Conservation (phyloP, 2,113 vertebrate genomes). For the Eptatretus burgeri region DNA sequence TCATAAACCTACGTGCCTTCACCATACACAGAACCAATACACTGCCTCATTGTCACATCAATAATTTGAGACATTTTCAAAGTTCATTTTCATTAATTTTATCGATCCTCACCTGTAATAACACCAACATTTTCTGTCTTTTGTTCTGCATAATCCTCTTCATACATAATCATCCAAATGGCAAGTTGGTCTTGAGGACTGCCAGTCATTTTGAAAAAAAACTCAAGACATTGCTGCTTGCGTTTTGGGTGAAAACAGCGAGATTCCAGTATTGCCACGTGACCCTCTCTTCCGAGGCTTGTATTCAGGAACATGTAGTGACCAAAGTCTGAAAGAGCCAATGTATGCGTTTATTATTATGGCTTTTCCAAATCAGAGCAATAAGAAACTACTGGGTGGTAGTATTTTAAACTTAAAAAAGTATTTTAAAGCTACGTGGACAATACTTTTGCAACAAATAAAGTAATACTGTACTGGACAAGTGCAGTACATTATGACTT, state of each 20-base stretch:
- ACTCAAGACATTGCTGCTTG: conserved; percentile 47
- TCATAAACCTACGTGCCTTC: no score
- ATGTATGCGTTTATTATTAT: no score
- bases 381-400: no score
- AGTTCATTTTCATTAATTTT: no score
- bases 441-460: conserved; percentile 11
- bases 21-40: no score
- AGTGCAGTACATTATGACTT: no score
- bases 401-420: no score
- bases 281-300: conserved; percentile 14
- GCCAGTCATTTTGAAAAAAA: conserved; percentile 56
- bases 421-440: no score
- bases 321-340: conserved; percentile 13
- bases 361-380: no score
- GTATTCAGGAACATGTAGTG: conserved; percentile 44
- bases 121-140: conserved; percentile 32
- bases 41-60: no score
- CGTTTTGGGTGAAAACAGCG: conserved; percentile 49
- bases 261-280: conserved; percentile 42
- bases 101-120: conserved; percentile 21
- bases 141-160: conserved; percentile 29
- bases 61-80: no score
- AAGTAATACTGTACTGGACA: no score
- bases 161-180: conserved; percentile 45
- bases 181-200: conserved; percentile 26